Percentiles rank a stretch among this genome's conserved stretches.
Evolutionary conservation across 1,140 invertebrate species (phyloP).

Genomic region (Diachasmimorpha longicaudata): DNA sequence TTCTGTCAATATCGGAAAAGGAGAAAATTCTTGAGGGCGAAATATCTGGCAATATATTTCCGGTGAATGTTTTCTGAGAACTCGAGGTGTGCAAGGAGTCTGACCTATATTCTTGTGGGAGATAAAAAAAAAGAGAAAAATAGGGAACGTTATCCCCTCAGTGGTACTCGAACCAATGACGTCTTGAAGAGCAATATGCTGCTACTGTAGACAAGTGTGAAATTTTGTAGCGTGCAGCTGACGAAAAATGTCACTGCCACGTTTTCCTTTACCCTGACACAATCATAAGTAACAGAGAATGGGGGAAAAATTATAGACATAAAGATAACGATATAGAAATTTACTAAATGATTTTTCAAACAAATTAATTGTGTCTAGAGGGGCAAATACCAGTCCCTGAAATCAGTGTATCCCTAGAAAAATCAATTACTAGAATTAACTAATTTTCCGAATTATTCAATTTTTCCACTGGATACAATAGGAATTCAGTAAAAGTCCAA

Average conservation of each 20-base stretch:
- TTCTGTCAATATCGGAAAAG: background rate
- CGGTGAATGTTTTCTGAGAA: background rate
- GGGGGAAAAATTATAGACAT: background rate
- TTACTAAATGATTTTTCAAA: no score
- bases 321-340: background rate
- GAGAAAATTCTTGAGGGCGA: background rate
- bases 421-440: no score
- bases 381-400: no score
- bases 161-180: background rate
- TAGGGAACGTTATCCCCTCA: background rate
- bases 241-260: conserved; percentile 5
- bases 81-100: background rate
- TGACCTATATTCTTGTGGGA: background rate
- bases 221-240: background rate
- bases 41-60: background rate
- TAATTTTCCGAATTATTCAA: no score
- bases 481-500: no score
- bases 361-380: no score
- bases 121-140: background rate
- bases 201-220: background rate
- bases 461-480: no score
- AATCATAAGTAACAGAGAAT: background rate
- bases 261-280: background rate
- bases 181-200: background rate
- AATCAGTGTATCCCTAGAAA: no score